phyloP scores from a whole-genome alignment of 2,888 invertebrate species.

The Ophraella communa region DNA sequence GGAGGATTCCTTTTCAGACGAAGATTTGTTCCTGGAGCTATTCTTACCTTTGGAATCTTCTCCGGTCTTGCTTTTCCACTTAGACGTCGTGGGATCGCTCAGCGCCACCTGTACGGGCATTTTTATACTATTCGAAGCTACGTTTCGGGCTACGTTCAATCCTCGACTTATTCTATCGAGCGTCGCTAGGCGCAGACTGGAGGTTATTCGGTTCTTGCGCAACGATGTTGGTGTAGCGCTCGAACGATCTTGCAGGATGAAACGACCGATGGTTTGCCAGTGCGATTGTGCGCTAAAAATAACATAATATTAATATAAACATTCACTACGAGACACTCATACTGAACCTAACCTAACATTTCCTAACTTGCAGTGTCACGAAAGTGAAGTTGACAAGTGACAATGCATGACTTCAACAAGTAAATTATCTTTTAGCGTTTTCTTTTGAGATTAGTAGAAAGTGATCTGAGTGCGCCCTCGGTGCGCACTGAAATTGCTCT shows the following conservation, averaged over 20 bases:
- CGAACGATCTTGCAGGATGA: constrained; percentile 73
- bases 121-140: constrained; percentile 66
- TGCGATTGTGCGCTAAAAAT: constrained; percentile 75
- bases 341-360: no score
- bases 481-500: no score
- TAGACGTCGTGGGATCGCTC: constrained; percentile 68
- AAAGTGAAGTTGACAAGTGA: no score
- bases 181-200: constrained; percentile 64
- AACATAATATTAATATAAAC: not conserved
- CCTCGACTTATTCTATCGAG: constrained; percentile 72
- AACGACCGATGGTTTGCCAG: constrained; percentile 89
- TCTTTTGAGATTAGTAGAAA: no score
- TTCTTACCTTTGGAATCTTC: constrained; percentile 60
- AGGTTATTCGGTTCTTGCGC: constrained; percentile 64
- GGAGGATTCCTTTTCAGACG: constrained; percentile 66
- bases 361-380: no score
- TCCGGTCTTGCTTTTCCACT: constrained; percentile 53
- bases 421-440: no score
- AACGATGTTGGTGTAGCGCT: constrained; percentile 68
- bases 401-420: no score
- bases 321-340: no score
- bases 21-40: constrained; percentile 64
- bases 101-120: constrained; percentile 65
- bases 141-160: constrained; percentile 72
- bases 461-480: no score